Conservation (phyloP, 2,888 invertebrate species). For the Ctenicera cuprea region DNA sequence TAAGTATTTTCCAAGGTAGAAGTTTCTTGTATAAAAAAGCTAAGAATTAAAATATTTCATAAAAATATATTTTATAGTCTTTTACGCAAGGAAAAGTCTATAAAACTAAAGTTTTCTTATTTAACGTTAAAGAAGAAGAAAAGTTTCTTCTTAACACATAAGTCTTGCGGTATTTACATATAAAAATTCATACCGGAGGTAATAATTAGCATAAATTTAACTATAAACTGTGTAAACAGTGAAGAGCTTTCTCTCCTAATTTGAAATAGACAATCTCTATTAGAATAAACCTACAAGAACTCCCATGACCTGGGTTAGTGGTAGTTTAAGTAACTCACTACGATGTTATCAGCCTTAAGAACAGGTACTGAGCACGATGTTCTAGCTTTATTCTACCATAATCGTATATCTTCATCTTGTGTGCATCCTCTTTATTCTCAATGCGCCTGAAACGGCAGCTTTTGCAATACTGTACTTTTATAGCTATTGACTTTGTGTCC, state of each 20-base stretch:
- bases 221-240: constrained; percentile 33
- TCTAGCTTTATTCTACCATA: constrained; percentile 60
- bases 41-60: too few relatives aligned
- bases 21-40: too few relatives aligned
- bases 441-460: constrained; percentile 10
- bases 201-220: constrained; percentile 43
- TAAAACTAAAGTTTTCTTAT: too few relatives aligned
- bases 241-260: constrained; percentile 57
- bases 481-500: not conserved
- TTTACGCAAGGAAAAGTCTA: too few relatives aligned
- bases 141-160: too few relatives aligned
- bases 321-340: constrained; percentile 61
- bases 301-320: constrained; percentile 61
- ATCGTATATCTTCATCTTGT: constrained; percentile 61
- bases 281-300: constrained; percentile 59
- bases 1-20: too few relatives aligned
- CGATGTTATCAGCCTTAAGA: constrained; percentile 59
- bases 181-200: not conserved
- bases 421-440: constrained; percentile 40
- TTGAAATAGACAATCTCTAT: constrained; percentile 58
- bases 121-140: too few relatives aligned
- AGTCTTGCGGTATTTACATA: too few relatives aligned
- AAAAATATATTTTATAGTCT: too few relatives aligned
- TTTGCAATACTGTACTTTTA: constrained; percentile 12
- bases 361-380: constrained; percentile 62